phyloP scores from a whole-genome alignment of 2,888 invertebrate species.

The Trypoxylon attenuatum region DNA sequence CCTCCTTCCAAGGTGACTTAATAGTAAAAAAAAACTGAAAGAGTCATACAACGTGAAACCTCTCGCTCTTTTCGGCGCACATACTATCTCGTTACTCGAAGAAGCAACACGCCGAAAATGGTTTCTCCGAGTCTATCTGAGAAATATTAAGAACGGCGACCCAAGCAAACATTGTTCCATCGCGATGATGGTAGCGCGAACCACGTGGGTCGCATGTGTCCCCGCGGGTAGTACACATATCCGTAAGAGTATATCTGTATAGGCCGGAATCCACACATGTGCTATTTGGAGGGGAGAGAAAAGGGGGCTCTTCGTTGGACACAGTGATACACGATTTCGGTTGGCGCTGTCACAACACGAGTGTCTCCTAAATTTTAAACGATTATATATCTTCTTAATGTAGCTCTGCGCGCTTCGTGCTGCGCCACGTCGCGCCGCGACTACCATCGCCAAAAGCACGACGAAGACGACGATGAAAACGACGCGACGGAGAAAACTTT shows the following conservation, averaged over 20 bases:
- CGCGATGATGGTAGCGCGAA: background rate
- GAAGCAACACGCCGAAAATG: too few relatives aligned
- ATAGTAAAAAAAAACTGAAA: too few relatives aligned
- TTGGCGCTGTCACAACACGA: slow-evolving; percentile 60
- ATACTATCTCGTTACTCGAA: too few relatives aligned
- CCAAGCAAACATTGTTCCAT: slow-evolving; percentile 3
- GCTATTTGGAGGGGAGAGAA: background rate
- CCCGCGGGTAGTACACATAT: background rate
- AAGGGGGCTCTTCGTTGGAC: slow-evolving; percentile 16
- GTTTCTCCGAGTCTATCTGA: too few relatives aligned
- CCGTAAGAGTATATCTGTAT: background rate
- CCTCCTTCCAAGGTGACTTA: too few relatives aligned
- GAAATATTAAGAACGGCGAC: background rate
- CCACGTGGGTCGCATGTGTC: background rate
- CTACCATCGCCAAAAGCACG: background rate
- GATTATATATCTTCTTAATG: slow-evolving; percentile 56
- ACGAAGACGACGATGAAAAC: too few relatives aligned
- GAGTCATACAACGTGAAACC: too few relatives aligned
- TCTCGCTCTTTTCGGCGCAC: too few relatives aligned
- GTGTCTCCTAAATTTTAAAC: slow-evolving; percentile 58
- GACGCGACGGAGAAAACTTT: too few relatives aligned
- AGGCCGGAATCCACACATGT: too few relatives aligned
- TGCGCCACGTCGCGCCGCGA: background rate
- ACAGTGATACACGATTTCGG: slow-evolving; percentile 55
- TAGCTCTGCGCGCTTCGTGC: background rate